Conservation (phyloP, 1,140 invertebrate species). For the Mesaphorura yosii region DNA sequence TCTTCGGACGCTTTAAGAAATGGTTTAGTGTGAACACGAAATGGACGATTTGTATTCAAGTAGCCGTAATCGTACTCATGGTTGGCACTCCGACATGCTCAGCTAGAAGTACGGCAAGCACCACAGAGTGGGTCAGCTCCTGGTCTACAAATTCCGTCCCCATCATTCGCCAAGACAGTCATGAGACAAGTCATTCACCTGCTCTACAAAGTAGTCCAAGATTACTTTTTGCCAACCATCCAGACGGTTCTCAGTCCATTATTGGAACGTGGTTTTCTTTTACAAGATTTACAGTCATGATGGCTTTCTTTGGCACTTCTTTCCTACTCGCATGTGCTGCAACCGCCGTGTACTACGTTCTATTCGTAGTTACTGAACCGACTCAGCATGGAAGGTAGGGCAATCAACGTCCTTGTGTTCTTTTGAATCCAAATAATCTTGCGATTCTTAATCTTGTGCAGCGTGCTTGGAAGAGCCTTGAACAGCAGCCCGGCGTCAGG, state of each 20-base stretch:
- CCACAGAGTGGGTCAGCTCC: not conserved
- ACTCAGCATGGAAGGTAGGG: conserved; percentile 10
- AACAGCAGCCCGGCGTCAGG: not conserved
- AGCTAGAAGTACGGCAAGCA: not conserved
- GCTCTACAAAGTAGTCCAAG: not conserved
- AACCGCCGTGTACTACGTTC: conserved; percentile 25
- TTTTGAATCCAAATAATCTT: not conserved
- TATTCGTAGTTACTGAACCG: conserved; percentile 28
- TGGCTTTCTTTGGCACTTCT: conserved; percentile 18
- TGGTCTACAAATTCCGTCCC: too few relatives aligned
- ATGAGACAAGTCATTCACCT: not conserved
- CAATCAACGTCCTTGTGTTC: not conserved
- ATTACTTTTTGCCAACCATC: conserved; percentile 14
- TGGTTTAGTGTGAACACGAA: too few relatives aligned
- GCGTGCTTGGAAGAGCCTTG: not conserved
- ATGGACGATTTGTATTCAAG: too few relatives aligned
- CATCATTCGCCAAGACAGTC: too few relatives aligned
- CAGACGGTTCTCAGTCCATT: conserved; percentile 13
- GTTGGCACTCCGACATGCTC: too few relatives aligned
- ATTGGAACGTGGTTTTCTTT: conserved; percentile 22
- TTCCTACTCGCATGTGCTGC: conserved; percentile 14
- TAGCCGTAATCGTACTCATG: too few relatives aligned
- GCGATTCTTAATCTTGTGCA: too few relatives aligned
- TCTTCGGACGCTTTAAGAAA: too few relatives aligned
- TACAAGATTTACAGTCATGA: conserved; percentile 15